phyloP scores from a whole-genome alignment of 1,140 invertebrate genomes.

The Theocolax elegans region DNA sequence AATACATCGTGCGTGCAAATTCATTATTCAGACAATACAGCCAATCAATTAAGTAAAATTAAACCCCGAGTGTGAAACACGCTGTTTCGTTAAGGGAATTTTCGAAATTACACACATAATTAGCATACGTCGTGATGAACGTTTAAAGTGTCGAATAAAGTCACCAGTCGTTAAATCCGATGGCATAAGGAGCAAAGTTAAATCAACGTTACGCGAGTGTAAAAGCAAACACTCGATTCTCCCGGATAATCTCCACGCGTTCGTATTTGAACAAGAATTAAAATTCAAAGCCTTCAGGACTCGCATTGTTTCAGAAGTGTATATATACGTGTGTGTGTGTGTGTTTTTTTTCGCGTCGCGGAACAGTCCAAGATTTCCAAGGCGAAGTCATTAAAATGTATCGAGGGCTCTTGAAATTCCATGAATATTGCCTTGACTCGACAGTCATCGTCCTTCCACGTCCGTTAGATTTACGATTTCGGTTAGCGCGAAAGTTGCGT shows the following conservation, averaged over 20 bases:
- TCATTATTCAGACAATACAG: too few species aligned
- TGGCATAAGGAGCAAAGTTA: not conserved
- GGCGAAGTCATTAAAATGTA: conserved; percentile 31
- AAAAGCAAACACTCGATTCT: not conserved
- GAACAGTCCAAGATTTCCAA: conserved; percentile 7
- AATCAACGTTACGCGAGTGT: not conserved
- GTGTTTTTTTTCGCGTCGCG: not conserved
- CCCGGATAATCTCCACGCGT: too few species aligned
- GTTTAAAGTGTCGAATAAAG: not conserved
- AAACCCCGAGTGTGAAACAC: too few species aligned
- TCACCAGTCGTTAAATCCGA: too few species aligned
- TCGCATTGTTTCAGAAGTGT: conserved; percentile 18
- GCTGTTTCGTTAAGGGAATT: too few species aligned
- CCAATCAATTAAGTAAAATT: too few species aligned
- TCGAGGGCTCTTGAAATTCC: conserved; percentile 20
- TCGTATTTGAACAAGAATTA: conserved; percentile 4
- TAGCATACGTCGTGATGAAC: too few species aligned
- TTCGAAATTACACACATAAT: too few species aligned
- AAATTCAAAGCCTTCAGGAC: not conserved
- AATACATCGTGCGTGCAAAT: too few species aligned
- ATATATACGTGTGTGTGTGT: too few species aligned
- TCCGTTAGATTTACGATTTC: conserved; percentile 34
- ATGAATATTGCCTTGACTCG: conserved; percentile 25
- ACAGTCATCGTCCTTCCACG: conserved; percentile 27
- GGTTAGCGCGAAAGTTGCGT: conserved; percentile 14